phyloP scores from a whole-genome alignment of 30 jellyfish, hydroid and myxozoan genomes.

The Morbakka virulenta region DNA sequence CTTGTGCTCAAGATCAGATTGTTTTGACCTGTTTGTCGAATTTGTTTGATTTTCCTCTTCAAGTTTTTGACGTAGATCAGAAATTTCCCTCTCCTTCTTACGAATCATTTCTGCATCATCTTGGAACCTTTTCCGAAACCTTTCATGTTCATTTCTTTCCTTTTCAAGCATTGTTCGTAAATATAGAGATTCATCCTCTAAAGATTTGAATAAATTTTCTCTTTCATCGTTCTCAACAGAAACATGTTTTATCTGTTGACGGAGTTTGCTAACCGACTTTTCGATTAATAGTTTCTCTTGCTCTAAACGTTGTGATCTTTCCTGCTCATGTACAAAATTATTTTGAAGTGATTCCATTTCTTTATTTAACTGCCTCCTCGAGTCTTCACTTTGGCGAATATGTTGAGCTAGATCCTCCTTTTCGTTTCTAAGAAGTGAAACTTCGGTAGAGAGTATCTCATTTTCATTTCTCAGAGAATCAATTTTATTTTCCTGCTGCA shows the following conservation, averaged over 20 bases:
- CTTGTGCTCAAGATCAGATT: slow-evolving; percentile 45
- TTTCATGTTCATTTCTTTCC: slow-evolving; percentile 76
- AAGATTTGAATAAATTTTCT: slow-evolving; percentile 8
- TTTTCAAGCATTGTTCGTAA: slow-evolving; percentile 52
- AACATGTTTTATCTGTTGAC: slow-evolving; percentile 40
- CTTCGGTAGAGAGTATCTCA: slow-evolving; percentile 56
- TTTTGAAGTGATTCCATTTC: slow-evolving; percentile 17
- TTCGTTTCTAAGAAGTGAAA: slow-evolving; percentile 58
- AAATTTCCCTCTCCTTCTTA: slow-evolving; percentile 68
- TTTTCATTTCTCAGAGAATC: slow-evolving; percentile 57
- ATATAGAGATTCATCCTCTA: slow-evolving; percentile 40
- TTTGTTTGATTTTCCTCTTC: slow-evolving; percentile 26
- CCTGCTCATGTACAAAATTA: slow-evolving; percentile 37
- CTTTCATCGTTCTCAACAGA: slow-evolving; percentile 21
- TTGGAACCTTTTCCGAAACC: slow-evolving; percentile 64
- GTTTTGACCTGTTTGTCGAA: slow-evolving; percentile 11
- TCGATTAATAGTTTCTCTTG: slow-evolving; percentile 65
- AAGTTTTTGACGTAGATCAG: slow-evolving; percentile 29
- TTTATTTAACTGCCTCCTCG: slow-evolving; percentile 15
- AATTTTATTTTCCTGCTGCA: slow-evolving; percentile 44
- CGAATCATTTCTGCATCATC: slow-evolving; percentile 92
- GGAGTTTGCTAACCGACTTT: slow-evolving; percentile 30
- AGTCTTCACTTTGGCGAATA: slow-evolving; percentile 20
- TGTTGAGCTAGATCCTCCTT: slow-evolving; percentile 46
- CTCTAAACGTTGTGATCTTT: slow-evolving; percentile 54